Percentiles rank a stretch among this genome's conserved stretches.
phyloP scores from a whole-genome alignment of 2,113 vertebrate genomes.

The Genyomyrus donnyi region DNA sequence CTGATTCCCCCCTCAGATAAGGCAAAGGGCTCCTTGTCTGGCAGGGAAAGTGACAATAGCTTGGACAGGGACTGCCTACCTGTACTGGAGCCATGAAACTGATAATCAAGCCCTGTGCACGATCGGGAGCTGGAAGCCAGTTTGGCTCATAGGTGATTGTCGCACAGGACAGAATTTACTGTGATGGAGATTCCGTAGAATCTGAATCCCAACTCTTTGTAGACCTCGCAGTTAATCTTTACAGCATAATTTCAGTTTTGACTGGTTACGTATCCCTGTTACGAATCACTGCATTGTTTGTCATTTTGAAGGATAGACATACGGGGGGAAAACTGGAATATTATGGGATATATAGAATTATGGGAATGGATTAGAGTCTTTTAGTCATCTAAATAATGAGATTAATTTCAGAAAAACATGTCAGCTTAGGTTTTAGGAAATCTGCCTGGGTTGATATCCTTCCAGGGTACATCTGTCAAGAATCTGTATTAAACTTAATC shows the following conservation, averaged over 20 bases:
- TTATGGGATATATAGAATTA: conserved; percentile 51
- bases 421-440: conserved; percentile 62
- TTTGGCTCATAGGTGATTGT: conserved; percentile 24
- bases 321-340: conserved; percentile 28
- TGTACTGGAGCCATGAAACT: conserved; percentile 39
- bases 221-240: neutral
- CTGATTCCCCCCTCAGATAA: conserved; percentile 53
- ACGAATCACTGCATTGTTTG: neutral
- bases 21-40: conserved; percentile 46
- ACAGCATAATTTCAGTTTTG: neutral
- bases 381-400: conserved; percentile 70
- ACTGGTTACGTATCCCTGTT: neutral
- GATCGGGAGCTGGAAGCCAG: conserved; percentile 40
- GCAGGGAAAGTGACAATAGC: conserved; percentile 61
- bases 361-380: conserved; percentile 62
- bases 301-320: conserved; percentile 9
- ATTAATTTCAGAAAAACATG: conserved; percentile 63
- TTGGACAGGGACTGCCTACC: conserved; percentile 37
- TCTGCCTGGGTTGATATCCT: conserved; percentile 54
- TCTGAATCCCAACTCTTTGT: neutral
- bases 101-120: conserved; percentile 36
- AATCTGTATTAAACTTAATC: conserved; percentile 80
- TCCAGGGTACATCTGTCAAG: conserved; percentile 88
- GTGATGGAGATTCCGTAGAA: neutral
- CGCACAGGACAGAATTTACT: neutral